Percentiles rank a stretch among this genome's conserved stretches.
Evolutionary conservation across 2,888 invertebrate species (phyloP).

Genomic region (Sturmia bella): DNA sequence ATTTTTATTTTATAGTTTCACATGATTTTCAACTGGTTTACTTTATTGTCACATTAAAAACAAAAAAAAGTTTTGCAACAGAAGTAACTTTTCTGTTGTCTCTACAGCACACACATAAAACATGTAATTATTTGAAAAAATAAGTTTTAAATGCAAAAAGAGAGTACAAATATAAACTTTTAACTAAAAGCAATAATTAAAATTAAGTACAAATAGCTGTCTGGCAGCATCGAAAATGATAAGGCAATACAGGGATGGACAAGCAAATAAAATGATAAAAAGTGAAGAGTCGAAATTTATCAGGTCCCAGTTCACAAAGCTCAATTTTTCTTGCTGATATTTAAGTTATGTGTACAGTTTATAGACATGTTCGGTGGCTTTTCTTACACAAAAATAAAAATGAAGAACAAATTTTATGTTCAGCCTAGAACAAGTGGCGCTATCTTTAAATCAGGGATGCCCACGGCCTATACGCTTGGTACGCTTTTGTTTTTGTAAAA

Average conservation of each 20-base stretch:
- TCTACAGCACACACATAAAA: slow-evolving; percentile 30
- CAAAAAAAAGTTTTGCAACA: slow-evolving; percentile 33
- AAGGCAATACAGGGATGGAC: background rate
- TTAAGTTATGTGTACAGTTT: too few species aligned
- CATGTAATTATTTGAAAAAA: slow-evolving; percentile 55
- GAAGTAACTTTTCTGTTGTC: slow-evolving; percentile 39
- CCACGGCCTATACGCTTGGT: too few species aligned
- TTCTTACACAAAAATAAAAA: too few species aligned
- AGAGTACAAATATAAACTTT: background rate
- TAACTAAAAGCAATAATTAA: background rate
- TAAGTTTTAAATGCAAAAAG: slow-evolving; percentile 30
- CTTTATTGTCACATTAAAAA: slow-evolving; percentile 56
- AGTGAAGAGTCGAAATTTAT: background rate
- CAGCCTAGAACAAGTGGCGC: too few species aligned
- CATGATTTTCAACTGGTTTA: slow-evolving; percentile 64
- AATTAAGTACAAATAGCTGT: slow-evolving; percentile 9
- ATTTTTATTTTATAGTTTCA: slow-evolving; percentile 21
- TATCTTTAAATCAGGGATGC: too few species aligned
- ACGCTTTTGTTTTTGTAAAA: too few species aligned
- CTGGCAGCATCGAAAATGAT: slow-evolving; percentile 18
- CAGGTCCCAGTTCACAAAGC: too few species aligned
- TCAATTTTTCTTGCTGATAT: too few species aligned
- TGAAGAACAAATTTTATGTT: too few species aligned
- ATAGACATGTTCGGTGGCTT: too few species aligned
- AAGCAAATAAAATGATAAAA: background rate